Conservation (phyloP, 2,888 invertebrate species). For the Eulithis testata region DNA sequence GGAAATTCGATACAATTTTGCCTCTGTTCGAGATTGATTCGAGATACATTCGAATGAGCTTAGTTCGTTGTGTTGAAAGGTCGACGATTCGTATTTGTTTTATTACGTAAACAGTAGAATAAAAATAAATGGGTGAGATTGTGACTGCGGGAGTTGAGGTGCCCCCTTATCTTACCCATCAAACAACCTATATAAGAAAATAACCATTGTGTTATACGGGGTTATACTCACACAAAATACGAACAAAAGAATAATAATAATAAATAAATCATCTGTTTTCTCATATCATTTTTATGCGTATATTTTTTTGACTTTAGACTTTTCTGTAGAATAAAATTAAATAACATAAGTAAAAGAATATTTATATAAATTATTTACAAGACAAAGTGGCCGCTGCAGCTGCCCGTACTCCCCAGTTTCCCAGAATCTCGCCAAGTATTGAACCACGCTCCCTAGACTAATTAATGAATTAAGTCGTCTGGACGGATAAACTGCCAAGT, state of each 20-base stretch:
- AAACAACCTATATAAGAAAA: too few species aligned
- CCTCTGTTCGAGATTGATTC: slow-evolving; percentile 25
- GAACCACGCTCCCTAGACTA: slow-evolving; percentile 37
- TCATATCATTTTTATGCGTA: too few species aligned
- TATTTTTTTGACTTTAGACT: too few species aligned
- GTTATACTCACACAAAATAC: too few species aligned
- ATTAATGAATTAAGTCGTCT: slow-evolving; percentile 40
- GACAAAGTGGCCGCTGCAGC: slow-evolving; percentile 1
- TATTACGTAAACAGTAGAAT: not conserved
- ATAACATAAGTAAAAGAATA: not conserved
- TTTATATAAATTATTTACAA: not conserved
- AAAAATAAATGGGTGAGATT: too few species aligned
- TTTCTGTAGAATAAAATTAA: too few species aligned
- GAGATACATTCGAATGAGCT: slow-evolving; percentile 30
- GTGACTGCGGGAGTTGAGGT: too few species aligned
- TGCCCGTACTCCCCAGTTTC: slow-evolving; percentile 23
- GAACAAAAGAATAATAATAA: too few species aligned
- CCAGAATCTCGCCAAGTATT: slow-evolving; percentile 22
- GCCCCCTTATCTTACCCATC: too few species aligned
- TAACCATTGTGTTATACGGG: too few species aligned
- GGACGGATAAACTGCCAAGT: slow-evolving; percentile 34
- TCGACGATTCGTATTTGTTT: slow-evolving; percentile 7
- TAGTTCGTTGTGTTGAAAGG: not conserved
- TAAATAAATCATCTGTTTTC: too few species aligned
- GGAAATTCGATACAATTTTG: slow-evolving; percentile 16